phyloP scores from a whole-genome alignment of 1,140 invertebrate genomes.

The Hycleus phaleratus region DNA sequence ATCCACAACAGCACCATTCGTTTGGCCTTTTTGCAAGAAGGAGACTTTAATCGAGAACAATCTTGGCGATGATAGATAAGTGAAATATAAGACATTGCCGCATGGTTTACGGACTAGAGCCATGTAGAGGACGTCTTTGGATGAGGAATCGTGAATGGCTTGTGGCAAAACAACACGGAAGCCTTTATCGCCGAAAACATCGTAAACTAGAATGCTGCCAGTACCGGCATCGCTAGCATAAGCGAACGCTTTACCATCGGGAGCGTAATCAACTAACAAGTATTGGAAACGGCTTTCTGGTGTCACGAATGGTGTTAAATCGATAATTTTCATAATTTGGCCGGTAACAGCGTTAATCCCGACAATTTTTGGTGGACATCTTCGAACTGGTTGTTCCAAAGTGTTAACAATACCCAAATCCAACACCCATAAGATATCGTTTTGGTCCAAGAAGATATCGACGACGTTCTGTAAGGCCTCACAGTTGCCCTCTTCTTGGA shows the following conservation, averaged over 20 bases:
- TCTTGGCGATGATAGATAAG: slow-evolving; percentile 47
- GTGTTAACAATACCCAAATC: slow-evolving; percentile 53
- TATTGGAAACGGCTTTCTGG: slow-evolving; percentile 54
- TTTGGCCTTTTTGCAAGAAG: slow-evolving; percentile 44
- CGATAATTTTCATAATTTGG: slow-evolving; percentile 53
- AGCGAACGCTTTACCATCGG: slow-evolving; percentile 43
- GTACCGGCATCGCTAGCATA: slow-evolving; percentile 52
- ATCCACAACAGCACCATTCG: slow-evolving; percentile 46
- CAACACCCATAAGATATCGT: slow-evolving; percentile 51
- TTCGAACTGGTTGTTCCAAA: slow-evolving; percentile 50
- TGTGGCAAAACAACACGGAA: slow-evolving; percentile 49
- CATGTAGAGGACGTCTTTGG: slow-evolving; percentile 51
- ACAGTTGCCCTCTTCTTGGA: slow-evolving; percentile 52
- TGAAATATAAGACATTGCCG: slow-evolving; percentile 50
- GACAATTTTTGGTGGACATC: slow-evolving; percentile 59
- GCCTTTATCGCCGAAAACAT: slow-evolving; percentile 44
- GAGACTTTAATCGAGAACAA: slow-evolving; percentile 49
- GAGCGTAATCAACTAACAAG: slow-evolving; percentile 49
- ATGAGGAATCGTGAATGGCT: slow-evolving; percentile 38
- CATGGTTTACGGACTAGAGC: slow-evolving; percentile 44
- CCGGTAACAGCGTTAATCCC: slow-evolving; percentile 51
- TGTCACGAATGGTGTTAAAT: slow-evolving; percentile 47
- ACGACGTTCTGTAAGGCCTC: slow-evolving; percentile 52
- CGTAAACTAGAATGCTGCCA: slow-evolving; percentile 51
- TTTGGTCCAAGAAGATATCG: slow-evolving; percentile 50